Evolutionary conservation across 37 sponge, comb jelly and placozoan species (phyloP).

Genomic region (Ianthella basta): DNA sequence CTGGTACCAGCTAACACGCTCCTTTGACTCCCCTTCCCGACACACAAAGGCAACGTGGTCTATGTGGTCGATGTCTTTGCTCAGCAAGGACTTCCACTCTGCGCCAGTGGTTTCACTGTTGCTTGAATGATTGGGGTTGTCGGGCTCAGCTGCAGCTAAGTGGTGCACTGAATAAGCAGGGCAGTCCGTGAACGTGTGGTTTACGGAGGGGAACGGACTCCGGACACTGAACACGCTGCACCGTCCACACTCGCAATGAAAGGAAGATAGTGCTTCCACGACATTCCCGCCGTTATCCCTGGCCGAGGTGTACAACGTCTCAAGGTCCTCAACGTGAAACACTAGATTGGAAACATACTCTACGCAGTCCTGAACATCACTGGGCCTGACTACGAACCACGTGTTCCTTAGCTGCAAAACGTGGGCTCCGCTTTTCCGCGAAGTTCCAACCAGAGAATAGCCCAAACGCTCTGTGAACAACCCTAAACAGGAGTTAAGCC

Average conservation of each 20-base stretch:
- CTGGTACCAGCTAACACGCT: conserved; percentile 37
- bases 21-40: neutral
- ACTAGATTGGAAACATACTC: conserved; percentile 8
- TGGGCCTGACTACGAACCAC: neutral
- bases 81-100: conserved; percentile 1
- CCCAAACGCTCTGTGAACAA: too few species aligned
- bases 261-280: neutral
- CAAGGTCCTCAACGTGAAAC: neutral
- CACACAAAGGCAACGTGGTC: conserved; percentile 57
- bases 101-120: neutral
- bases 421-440: too few species aligned
- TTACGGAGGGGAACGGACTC: conserved; percentile 9
- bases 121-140: neutral
- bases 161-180: neutral
- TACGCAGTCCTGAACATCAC: neutral
- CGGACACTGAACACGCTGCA: neutral
- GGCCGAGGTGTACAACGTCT: neutral
- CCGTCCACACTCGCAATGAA: neutral
- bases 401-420: too few species aligned
- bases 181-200: conserved; percentile 32
- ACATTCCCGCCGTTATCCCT: neutral
- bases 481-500: too few species aligned
- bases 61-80: neutral
- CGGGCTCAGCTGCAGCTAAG: neutral
- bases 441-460: too few species aligned